phyloP scores from a whole-genome alignment of 2,797 vertebrate species.

The Enteromius fasciolatus region DNA sequence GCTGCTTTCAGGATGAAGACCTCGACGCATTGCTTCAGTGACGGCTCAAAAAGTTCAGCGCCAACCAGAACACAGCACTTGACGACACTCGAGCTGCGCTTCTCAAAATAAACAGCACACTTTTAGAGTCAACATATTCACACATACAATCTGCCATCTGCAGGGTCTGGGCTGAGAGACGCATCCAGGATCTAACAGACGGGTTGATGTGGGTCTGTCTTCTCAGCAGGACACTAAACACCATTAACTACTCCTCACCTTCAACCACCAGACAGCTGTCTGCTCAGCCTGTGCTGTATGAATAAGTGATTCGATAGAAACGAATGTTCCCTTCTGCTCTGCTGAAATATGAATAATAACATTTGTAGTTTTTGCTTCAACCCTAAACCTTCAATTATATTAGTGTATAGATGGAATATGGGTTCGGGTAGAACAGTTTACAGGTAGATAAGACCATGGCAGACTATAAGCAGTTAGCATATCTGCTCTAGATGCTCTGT shows the following conservation, averaged over 20 bases:
- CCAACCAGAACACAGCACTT: neutral
- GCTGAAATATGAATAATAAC: slow-evolving; percentile 10
- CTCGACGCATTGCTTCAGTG: neutral
- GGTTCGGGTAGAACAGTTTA: neutral
- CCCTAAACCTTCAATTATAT: neutral
- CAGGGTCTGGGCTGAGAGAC: neutral
- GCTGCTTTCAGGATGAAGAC: slow-evolving; percentile 28
- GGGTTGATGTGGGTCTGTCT: slow-evolving; percentile 43
- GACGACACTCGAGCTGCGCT: slow-evolving; percentile 12
- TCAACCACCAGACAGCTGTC: slow-evolving; percentile 53
- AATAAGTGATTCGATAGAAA: slow-evolving; percentile 31
- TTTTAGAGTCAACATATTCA: slow-evolving; percentile 27
- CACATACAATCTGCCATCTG: slow-evolving; percentile 30
- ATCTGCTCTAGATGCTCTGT: neutral
- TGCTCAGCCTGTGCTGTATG: slow-evolving; percentile 14
- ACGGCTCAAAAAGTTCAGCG: neutral
- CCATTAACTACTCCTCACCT: slow-evolving; percentile 62
- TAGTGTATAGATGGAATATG: neutral
- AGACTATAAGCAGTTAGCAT: neutral
- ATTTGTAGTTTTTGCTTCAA: neutral
- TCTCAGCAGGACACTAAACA: slow-evolving; percentile 58
- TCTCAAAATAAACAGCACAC: slow-evolving; percentile 35
- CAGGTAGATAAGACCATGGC: neutral
- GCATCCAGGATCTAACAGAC: slow-evolving; percentile 36
- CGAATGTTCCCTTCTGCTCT: neutral